Evolutionary conservation across 2,797 vertebrate genomes (phyloP).

Genomic region (Takifugu ocellatus): DNA sequence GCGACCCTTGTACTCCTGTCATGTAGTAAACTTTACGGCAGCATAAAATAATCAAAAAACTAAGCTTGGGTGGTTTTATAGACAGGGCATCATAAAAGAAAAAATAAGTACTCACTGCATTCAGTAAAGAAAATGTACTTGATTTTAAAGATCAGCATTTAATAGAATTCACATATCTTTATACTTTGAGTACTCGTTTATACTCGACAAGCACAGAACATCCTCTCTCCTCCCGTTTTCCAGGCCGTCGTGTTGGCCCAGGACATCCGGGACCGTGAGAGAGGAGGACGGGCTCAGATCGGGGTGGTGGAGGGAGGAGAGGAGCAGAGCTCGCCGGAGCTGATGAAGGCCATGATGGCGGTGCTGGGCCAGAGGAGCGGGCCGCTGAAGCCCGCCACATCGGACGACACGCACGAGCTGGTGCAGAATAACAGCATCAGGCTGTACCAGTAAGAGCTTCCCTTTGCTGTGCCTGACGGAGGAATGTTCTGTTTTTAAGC

Average conservation of each 20-base stretch:
- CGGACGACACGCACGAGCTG: conserved; percentile 63
- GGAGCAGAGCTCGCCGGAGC: conserved; percentile 77
- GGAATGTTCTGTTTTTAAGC: too few relatives aligned
- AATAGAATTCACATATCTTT: too few relatives aligned
- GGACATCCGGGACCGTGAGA: conserved; percentile 86
- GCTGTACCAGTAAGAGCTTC: conserved; percentile 81
- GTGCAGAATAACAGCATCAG: conserved; percentile 71
- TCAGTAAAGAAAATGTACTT: too few relatives aligned
- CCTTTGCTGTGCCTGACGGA: too few relatives aligned
- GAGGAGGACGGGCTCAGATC: conserved; percentile 84
- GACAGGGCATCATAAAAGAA: too few relatives aligned
- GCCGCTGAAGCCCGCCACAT: conserved; percentile 63
- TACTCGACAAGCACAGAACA: too few relatives aligned
- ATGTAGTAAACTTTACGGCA: too few relatives aligned
- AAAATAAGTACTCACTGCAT: too few relatives aligned
- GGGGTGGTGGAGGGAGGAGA: conserved; percentile 77
- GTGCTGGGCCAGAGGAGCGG: conserved; percentile 77
- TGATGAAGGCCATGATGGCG: conserved; percentile 83
- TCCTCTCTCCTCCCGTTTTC: background rate
- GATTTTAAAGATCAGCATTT: background rate
- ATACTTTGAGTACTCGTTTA: too few relatives aligned
- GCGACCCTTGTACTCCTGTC: too few relatives aligned
- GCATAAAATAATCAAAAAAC: too few relatives aligned
- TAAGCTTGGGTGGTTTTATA: too few relatives aligned
- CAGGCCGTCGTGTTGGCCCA: conserved; percentile 82